These are phyloP conservation scores for Thomomys bottae DNA, from an alignment of 2,113 vertebrate genomes.

Conservation along the genomic window DNA sequence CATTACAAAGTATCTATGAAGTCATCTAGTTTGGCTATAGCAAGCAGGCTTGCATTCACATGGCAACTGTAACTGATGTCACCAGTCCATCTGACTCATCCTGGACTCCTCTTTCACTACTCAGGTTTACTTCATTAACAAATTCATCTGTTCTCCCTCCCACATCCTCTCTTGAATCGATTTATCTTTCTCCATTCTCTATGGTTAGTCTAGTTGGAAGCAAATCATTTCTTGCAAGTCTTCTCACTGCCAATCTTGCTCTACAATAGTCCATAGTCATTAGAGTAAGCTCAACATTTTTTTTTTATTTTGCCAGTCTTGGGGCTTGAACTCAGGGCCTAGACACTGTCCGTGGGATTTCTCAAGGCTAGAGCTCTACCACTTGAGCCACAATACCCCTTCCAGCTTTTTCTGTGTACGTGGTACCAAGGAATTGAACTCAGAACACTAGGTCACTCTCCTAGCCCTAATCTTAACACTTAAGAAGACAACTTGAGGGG, in stretches of 20 bases:
- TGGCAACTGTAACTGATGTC: neutral
- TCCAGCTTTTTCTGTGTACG: too few species aligned
- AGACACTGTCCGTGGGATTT: too few species aligned
- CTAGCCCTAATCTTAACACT: too few species aligned
- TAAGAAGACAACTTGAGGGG: too few species aligned
- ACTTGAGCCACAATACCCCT: too few species aligned
- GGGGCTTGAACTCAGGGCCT: too few species aligned
- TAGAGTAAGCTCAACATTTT: slow-evolving; percentile 37
- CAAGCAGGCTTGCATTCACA: neutral
- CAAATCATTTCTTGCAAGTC: neutral
- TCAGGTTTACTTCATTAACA: slow-evolving; percentile 46
- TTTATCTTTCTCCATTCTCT: neutral
- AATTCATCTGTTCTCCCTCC: slow-evolving; percentile 46
- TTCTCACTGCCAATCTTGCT: neutral
- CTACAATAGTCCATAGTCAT: neutral
- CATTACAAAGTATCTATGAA: neutral
- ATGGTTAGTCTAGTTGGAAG: neutral
- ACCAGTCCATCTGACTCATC: neutral
- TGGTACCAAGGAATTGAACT: too few species aligned
- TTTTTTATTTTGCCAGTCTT: too few species aligned
- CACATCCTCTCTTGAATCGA: neutral
- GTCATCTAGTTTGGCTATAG: neutral
- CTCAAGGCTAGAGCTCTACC: too few species aligned
- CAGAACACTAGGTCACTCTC: too few species aligned
- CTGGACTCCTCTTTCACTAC: neutral